A percentile compares a stretch with the other conserved stretches of the same genome.
Conservation (phyloP, 2,113 vertebrate genomes). For the Tauraco erythrolophus region DNA sequence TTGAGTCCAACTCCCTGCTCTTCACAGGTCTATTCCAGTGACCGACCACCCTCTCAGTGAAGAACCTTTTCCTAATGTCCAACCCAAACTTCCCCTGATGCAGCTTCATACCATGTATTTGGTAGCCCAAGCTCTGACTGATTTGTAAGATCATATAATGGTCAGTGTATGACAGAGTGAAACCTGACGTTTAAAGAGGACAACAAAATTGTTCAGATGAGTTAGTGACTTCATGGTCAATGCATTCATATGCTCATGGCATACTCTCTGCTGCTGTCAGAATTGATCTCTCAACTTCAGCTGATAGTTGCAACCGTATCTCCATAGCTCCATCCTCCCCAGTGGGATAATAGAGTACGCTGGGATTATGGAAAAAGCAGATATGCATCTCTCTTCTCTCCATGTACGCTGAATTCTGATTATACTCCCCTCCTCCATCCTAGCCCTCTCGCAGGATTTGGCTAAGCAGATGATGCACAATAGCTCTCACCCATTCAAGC, state of each 20-base stretch:
- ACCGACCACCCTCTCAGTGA: neutral
- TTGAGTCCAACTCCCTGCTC: neutral
- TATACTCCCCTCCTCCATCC: neutral
- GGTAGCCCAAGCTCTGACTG: neutral
- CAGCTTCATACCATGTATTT: neutral
- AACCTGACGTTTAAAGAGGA: neutral
- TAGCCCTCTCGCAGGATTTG: neutral
- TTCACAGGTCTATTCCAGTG: neutral
- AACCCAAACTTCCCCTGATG: neutral
- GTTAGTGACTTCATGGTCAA: neutral
- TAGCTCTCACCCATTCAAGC: neutral
- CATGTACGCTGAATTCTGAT: neutral
- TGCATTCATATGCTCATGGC: neutral
- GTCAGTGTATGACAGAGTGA: neutral
- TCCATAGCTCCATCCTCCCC: neutral
- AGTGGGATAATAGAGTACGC: neutral
- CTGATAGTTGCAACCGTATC: neutral
- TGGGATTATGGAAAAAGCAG: neutral
- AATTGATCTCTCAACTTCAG: neutral
- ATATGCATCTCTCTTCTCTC: neutral
- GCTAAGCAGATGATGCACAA: neutral
- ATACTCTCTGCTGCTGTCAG: neutral
- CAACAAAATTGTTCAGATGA: neutral
- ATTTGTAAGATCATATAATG: neutral
- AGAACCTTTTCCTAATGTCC: neutral